A percentile compares a stretch with the other conserved stretches of the same genome.
phyloP scores from a whole-genome alignment of 2,113 vertebrate species.

The Numida meleagris region DNA sequence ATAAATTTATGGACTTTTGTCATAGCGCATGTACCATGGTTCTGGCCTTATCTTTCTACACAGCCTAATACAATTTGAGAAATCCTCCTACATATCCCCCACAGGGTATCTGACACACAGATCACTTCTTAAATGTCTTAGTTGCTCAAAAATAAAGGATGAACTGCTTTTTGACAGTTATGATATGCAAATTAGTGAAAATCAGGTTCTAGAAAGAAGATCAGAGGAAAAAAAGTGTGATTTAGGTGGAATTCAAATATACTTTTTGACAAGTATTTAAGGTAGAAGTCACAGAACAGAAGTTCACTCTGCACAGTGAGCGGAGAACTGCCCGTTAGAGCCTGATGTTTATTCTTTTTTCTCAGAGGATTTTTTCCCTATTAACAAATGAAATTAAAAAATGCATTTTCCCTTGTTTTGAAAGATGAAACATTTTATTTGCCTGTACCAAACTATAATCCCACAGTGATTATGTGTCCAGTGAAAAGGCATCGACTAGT shows the following conservation, averaged over 20 bases:
- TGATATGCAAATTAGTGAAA: not conserved
- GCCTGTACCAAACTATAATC: not conserved
- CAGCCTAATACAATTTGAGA: not conserved
- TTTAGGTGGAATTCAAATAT: not conserved
- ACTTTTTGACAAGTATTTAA: not conserved
- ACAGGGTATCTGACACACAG: not conserved
- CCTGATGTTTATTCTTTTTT: not conserved
- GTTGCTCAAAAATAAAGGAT: not conserved
- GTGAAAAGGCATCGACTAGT: not conserved
- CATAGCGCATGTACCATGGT: not conserved
- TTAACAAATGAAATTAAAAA: not conserved
- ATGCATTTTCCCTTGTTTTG: not conserved
- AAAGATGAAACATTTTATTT: slow-evolving; percentile 3
- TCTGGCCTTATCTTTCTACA: not conserved
- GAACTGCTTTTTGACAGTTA: not conserved
- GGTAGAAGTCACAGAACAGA: not conserved
- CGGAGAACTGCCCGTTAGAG: not conserved
- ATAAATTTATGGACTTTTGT: not conserved
- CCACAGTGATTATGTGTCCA: not conserved
- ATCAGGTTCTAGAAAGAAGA: not conserved
- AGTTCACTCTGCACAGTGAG: not conserved
- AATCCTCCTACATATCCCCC: not conserved
- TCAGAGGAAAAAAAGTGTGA: not conserved
- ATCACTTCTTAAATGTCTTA: not conserved
- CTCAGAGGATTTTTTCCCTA: not conserved